Evolutionary conservation across 2,797 vertebrate genomes (phyloP).

Genomic region (Pseudomugil tenellus): DNA sequence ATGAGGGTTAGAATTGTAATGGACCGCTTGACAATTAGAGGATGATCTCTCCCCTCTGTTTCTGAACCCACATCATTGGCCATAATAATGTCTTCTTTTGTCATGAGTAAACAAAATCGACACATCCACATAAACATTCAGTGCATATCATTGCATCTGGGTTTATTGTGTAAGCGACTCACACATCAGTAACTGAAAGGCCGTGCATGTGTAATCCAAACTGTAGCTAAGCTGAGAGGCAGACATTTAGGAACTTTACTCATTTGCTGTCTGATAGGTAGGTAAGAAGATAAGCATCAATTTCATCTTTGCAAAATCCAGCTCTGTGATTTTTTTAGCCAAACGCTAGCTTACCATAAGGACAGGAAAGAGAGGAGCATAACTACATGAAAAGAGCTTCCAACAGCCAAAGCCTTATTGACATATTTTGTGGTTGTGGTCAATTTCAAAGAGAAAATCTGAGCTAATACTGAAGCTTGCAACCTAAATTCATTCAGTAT

Average conservation of each 20-base stretch:
- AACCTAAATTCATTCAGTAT: neutral
- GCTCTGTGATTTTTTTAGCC: conserved; percentile 8
- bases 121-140: neutral
- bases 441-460: neutral
- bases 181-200: conserved; percentile 15
- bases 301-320: conserved; percentile 24
- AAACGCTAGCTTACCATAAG: conserved; percentile 5
- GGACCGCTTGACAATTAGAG: conserved; percentile 31
- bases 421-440: neutral
- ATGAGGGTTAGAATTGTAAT: conserved; percentile 30
- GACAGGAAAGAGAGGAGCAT: neutral
- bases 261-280: conserved; percentile 20
- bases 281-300: conserved; percentile 24
- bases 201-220: conserved; percentile 14
- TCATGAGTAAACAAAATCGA: conserved; percentile 15
- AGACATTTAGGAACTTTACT: conserved; percentile 17
- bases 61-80: conserved; percentile 1
- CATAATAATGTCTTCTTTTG: neutral
- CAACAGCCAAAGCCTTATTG: conserved; percentile 4
- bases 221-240: neutral
- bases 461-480: neutral
- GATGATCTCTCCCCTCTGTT: conserved; percentile 5
- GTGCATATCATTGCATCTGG: neutral
- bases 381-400: neutral
- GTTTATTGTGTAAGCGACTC: conserved; percentile 4